Conservation (phyloP, 2,888 invertebrate genomes). For the Salpingus planirostris region DNA sequence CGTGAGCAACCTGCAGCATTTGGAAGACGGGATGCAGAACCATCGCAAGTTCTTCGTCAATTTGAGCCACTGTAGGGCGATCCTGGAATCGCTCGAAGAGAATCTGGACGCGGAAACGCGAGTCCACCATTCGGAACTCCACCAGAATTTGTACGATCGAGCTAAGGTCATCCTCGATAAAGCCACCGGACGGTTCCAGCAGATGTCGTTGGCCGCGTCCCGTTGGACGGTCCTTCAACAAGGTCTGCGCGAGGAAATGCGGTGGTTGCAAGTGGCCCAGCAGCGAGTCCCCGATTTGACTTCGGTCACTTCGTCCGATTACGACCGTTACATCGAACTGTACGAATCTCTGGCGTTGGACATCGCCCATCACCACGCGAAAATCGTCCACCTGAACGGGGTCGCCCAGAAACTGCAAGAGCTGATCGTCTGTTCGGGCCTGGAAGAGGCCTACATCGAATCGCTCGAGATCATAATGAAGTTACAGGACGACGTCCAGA, state of each 20-base stretch:
- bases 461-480: constrained; percentile 63
- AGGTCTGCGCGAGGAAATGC: constrained; percentile 72
- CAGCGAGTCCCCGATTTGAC: constrained; percentile 75
- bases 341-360: constrained; percentile 74
- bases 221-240: constrained; percentile 74
- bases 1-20: constrained; percentile 64
- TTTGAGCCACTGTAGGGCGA: constrained; percentile 76
- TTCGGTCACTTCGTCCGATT: constrained; percentile 73
- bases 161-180: constrained; percentile 70
- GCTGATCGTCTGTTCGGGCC: constrained; percentile 62
- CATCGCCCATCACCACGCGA: constrained; percentile 70
- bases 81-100: constrained; percentile 76
- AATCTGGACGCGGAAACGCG: constrained; percentile 75
- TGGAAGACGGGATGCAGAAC: constrained; percentile 85
- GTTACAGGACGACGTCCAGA: constrained; percentile 68
- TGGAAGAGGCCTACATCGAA: constrained; percentile 65
- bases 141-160: constrained; percentile 66
- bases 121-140: constrained; percentile 60
- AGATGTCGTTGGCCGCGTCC: constrained; percentile 77
- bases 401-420: constrained; percentile 67
- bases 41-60: constrained; percentile 84
- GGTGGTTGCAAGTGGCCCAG: constrained; percentile 76
- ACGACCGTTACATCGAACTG: constrained; percentile 74
- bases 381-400: constrained; percentile 62
- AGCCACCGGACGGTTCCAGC: constrained; percentile 72